A percentile compares a stretch with the other conserved stretches of the same genome.
Conservation (phyloP, 1,140 invertebrate species). For the Caenorhabditis remanei region DNA sequence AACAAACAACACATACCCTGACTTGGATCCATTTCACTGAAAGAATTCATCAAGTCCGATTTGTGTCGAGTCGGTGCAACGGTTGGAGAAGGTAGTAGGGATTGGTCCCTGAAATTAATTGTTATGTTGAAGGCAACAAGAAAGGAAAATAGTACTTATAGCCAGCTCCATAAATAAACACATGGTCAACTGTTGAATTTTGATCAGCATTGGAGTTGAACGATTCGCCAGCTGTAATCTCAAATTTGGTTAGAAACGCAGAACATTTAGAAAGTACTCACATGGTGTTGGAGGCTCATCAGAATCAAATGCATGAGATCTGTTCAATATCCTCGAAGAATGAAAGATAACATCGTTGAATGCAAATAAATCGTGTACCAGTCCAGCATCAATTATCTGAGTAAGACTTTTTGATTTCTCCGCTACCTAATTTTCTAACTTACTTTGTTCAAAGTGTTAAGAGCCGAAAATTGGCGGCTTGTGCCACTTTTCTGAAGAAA, state of each 20-base stretch:
- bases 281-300: conserved; percentile 67
- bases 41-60: conserved; percentile 70
- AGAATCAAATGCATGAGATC: conserved; percentile 74
- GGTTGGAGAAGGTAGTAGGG: conserved; percentile 54
- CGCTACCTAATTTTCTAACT: not conserved
- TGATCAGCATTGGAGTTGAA: conserved; percentile 60
- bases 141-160: conserved; percentile 34
- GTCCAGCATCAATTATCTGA: conserved; percentile 76
- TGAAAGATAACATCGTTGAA: conserved; percentile 75
- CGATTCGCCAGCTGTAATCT: conserved; percentile 53
- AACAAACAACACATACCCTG: conserved; percentile 65
- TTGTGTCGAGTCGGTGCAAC: conserved; percentile 59
- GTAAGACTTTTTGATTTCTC: conserved; percentile 29
- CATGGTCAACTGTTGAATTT: conserved; percentile 68
- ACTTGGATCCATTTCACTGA: conserved; percentile 72
- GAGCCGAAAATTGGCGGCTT: conserved; percentile 74
- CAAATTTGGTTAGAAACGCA: not conserved
- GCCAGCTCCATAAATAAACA: conserved; percentile 67
- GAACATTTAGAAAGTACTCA: conserved; percentile 33
- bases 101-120: conserved; percentile 57
- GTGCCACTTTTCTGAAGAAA: conserved; percentile 76
- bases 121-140: not conserved
- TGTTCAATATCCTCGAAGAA: conserved; percentile 75
- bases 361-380: conserved; percentile 73
- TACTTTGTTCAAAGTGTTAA: conserved; percentile 76